Conservation (phyloP, 2,797 vertebrate species). For the Parotocinclus haroldoi region DNA sequence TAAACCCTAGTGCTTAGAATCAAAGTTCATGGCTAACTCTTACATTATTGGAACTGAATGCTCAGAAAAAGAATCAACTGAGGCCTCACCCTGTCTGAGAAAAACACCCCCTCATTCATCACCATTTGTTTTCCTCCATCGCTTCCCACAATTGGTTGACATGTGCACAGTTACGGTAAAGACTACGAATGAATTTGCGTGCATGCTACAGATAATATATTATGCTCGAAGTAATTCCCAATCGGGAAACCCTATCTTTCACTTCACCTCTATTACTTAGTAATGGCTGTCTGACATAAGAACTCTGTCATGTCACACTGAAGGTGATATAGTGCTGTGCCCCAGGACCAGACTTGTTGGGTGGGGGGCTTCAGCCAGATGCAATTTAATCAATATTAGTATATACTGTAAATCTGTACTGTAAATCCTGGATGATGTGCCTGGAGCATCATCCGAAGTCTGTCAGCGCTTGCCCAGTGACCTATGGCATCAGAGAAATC, state of each 20-base stretch:
- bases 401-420: slow-evolving; percentile 69
- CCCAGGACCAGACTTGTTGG: slow-evolving; percentile 73
- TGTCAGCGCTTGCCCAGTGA: slow-evolving; percentile 55
- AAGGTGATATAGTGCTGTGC: slow-evolving; percentile 86
- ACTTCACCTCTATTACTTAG: slow-evolving; percentile 94
- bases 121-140: slow-evolving; percentile 54
- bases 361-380: slow-evolving; percentile 77
- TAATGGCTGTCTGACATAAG: slow-evolving; percentile 98
- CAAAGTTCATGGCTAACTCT: slow-evolving; percentile 13
- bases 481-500: slow-evolving; percentile 58
- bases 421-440: slow-evolving; percentile 38
- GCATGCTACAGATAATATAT: slow-evolving; percentile 90
- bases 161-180: slow-evolving; percentile 66
- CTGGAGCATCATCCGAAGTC: slow-evolving; percentile 48
- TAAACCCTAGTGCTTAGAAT: background rate
- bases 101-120: slow-evolving; percentile 48
- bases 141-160: slow-evolving; percentile 65
- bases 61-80: slow-evolving; percentile 7
- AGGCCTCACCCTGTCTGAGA: slow-evolving; percentile 18
- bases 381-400: slow-evolving; percentile 76
- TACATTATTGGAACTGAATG: slow-evolving; percentile 23
- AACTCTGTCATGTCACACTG: slow-evolving; percentile 85
- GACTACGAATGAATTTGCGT: slow-evolving; percentile 52
- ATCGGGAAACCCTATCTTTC: slow-evolving; percentile 96
- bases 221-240: slow-evolving; percentile 92